phyloP scores from a whole-genome alignment of 2,888 invertebrate genomes.

The Drosophila ustulata region DNA sequence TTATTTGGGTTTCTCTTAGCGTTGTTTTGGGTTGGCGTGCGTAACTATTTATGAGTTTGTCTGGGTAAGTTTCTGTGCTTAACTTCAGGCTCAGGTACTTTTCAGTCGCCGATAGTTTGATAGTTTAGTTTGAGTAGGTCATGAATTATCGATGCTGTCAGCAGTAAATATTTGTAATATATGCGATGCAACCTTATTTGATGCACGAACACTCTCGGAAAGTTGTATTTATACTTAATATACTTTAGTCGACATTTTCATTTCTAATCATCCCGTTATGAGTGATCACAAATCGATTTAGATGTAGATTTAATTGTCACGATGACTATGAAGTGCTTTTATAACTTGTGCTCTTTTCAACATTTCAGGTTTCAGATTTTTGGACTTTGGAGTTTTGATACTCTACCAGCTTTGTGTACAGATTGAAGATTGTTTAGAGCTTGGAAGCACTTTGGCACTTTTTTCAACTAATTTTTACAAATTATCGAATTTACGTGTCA shows the following conservation, averaged over 20 bases:
- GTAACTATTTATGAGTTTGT: conserved; percentile 77
- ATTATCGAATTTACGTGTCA: not conserved
- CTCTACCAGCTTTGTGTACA: not conserved
- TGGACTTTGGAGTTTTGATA: conserved; percentile 36
- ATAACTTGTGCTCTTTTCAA: conserved; percentile 5
- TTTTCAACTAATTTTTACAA: not conserved
- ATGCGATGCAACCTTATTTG: conserved; percentile 55
- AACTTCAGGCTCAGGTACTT: conserved; percentile 30
- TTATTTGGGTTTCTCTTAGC: conserved; percentile 6
- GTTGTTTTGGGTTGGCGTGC: conserved; percentile 60
- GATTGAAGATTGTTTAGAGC: not conserved
- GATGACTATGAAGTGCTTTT: conserved; percentile 9
- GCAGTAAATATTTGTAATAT: conserved; percentile 78
- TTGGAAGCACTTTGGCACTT: not conserved
- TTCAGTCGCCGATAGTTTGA: conserved; percentile 18
- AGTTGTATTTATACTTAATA: conserved; percentile 25
- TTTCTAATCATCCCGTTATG: not conserved
- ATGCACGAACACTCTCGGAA: conserved; percentile 44
- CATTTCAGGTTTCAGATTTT: conserved; percentile 35
- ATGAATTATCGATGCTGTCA: conserved; percentile 82
- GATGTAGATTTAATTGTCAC: conserved; percentile 17
- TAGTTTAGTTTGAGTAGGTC: conserved; percentile 74
- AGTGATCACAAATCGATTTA: conserved; percentile 19
- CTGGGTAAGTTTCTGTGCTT: conserved; percentile 62
- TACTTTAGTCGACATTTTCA: conserved; percentile 15